Evolutionary conservation across 2,888 invertebrate species (phyloP), one percentile per base, ranked within the genome.

Genomic region (Tachystola acroxantha): DNA sequence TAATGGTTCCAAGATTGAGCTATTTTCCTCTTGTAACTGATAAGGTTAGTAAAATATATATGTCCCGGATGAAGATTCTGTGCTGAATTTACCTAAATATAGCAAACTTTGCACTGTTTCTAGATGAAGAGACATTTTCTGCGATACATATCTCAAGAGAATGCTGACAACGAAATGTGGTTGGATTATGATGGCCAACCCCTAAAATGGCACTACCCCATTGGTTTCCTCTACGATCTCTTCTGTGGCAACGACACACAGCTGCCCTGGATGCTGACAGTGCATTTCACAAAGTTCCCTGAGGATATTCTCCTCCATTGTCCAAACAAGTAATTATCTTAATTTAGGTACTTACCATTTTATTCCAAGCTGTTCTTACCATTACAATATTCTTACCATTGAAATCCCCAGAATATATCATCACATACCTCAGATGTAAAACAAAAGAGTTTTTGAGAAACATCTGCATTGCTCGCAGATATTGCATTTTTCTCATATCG

Each of bases 1-100:
- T 98, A 40, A 96, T 98, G 95, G 94, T 98, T 11, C 95, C 98
- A 27, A 90, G 98, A 65, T 86, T 97, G 46, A 96, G 95, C 75
- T 98, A 98, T 76, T 96, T 98, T 74, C 97, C 98, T 31, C 88
- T 98, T 37, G 96, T 97, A 38, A 96, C 95, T 16, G 98, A 98
- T 66, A 98, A 97, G 91, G 96, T 96, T 10, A 11, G 27, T 11
- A 24, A 24, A 24, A 7, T 9, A 9, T 24, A 24, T 6, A 7
- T 24, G 9, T 24, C 3, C 24, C 24, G 7, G 9, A 3, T n/a
- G n/a, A n/a, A n/a, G n/a, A n/a, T n/a, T n/a, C n/a, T n/a, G n/a
- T n/a, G n/a, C n/a, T n/a, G n/a, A n/a, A n/a, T n/a, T n/a, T n/a
- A n/a, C n/a, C n/a, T n/a, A n/a, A n/a, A n/a, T n/a, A n/a, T n/a